These are phyloP conservation scores for Corythaeola cristata DNA, from an alignment of 2,113 vertebrate genomes.

Conservation along the genomic window DNA sequence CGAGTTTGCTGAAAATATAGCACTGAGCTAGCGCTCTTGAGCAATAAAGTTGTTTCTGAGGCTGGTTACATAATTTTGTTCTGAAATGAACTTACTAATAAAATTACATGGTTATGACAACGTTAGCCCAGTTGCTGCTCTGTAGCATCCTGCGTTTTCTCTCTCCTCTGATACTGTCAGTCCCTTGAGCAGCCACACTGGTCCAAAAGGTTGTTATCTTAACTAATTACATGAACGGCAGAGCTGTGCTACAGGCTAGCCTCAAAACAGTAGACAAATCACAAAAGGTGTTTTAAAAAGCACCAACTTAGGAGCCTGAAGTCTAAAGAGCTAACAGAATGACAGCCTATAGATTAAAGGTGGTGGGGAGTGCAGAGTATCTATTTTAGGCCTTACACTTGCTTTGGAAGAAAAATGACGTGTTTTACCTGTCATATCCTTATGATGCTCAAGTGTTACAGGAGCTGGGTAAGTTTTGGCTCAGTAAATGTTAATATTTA, in stretches of 20 bases:
- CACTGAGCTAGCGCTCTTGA: background rate
- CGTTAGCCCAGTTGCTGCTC: background rate
- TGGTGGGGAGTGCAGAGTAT: background rate
- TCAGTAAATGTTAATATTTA: background rate
- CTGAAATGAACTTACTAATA: background rate
- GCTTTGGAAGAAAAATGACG: background rate
- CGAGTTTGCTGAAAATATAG: background rate
- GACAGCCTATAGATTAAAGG: background rate
- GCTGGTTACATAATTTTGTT: background rate
- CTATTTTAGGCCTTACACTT: background rate
- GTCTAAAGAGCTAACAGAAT: background rate
- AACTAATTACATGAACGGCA: background rate
- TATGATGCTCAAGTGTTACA: background rate
- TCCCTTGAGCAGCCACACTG: background rate
- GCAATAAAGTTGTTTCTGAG: background rate
- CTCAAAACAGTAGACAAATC: background rate
- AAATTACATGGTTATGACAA: background rate
- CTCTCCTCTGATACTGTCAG: background rate
- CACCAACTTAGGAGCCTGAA: background rate
- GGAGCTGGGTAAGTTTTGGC: background rate
- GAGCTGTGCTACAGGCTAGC: background rate
- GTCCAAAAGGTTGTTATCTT: background rate
- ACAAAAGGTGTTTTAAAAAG: background rate
- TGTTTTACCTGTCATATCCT: background rate
- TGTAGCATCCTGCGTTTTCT: fast-evolving